Evolutionary conservation across 2,888 invertebrate genomes (phyloP), one percentile per base, ranked within the genome.

Genomic region (Himalopsyche japonica): DNA sequence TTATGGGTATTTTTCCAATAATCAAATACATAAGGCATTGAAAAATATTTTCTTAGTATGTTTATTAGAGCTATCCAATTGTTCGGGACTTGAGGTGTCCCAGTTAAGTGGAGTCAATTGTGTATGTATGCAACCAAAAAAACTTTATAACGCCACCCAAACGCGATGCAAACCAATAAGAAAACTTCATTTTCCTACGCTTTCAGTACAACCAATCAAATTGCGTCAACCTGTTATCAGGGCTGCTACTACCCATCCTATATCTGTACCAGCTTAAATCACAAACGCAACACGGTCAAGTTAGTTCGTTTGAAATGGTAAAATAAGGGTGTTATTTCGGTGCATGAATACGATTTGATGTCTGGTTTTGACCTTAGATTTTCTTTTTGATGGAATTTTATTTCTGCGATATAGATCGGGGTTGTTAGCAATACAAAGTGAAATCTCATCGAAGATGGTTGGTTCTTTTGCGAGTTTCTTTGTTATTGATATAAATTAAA

Each of bases 121-220:
- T n/a, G n/a, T n/a, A n/a, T n/a, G n/a, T n/a, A n/a, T n/a, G n/a
- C n/a, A n/a, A n/a, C n/a, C n/a, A n/a, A n/a, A n/a, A n/a, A n/a
- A n/a, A n/a, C 48, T 30, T 27, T 12, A 48, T n/a, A 64, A 34
- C 82, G 87, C 89, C 92, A 90, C 92, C 92, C 89, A 85, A 85
- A 89, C 89, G 89, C 90, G 85, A 89, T 89, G 91, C 91, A 87
- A 87, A 79, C 92, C 91, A 92, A 92, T 92, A 89, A 88, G 85
- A 86, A 81, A 27, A 15, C 24, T 82, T 88, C 89, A 89, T 89
- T 90, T 87, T 87, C 86, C 76, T 77, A 88, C 89, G 89, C 90
- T 90, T 90, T 87, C 84, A 79, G 82, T 70, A 86, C 86, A 80
- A 49, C 92, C 91, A 92, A 92, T 92, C 88, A 88, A 70, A 82